Evolutionary conservation across 2,888 invertebrate genomes (phyloP).

Genomic region (Shargacucullia verbasci): DNA sequence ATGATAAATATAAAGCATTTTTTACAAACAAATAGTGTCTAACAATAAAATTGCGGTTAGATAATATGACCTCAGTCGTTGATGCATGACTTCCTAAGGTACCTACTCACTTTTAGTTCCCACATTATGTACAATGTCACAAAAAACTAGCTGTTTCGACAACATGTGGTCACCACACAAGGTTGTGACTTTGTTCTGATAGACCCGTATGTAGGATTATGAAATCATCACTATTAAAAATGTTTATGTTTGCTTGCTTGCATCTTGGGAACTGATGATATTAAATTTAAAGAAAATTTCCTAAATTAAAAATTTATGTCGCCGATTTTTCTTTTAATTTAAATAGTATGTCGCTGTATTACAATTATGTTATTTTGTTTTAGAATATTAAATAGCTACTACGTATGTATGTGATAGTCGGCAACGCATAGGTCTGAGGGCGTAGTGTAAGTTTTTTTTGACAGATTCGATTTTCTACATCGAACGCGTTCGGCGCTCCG

Average conservation of each 20-base stretch:
- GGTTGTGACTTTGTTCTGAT: constrained; percentile 65
- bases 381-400: no score
- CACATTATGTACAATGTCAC: constrained; percentile 83
- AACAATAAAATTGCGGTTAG: constrained; percentile 45
- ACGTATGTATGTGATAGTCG: no score
- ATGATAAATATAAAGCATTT: constrained; percentile 41
- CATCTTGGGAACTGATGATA: constrained; percentile 44
- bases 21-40: constrained; percentile 45
- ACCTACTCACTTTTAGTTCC: constrained; percentile 71
- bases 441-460: no score
- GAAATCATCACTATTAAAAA: constrained; percentile 60
- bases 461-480: no score
- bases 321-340: no score
- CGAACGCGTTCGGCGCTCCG: no score
- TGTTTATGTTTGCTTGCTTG: constrained; percentile 33
- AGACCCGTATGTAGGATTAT: constrained; percentile 49
- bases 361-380: no score
- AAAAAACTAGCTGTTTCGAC: constrained; percentile 80
- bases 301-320: no score
- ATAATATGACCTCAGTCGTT: constrained; percentile 52
- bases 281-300: no score
- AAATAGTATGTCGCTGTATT: no score
- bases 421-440: no score
- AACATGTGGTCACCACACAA: constrained; percentile 85
- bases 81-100: constrained; percentile 56